Base-by-base conservation (phyloP, 2,113 vertebrate genomes). In the Carlito syrichta region DNA sequence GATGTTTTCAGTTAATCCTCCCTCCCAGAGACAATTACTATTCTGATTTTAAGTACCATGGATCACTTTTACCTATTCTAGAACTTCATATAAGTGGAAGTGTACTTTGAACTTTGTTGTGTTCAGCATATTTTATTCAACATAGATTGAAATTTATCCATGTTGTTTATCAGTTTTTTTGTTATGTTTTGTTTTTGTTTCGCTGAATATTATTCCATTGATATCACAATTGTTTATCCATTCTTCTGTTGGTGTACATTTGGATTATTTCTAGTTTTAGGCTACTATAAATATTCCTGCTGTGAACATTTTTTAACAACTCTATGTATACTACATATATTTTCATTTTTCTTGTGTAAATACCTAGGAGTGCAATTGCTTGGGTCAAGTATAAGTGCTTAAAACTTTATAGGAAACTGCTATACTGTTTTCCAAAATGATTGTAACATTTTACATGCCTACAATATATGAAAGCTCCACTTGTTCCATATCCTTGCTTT, bases 291-390 rank as follows among this genome's bases (percentile, higher is more conserved):
- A 56, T 89, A 63, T 77, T 69, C 62, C 58, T 83, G 48, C 40
- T 74, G 4, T 54, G 23, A 60, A 40, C 7, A 9, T 74, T 84
- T 96, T 85, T 85, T 30, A 76, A 63, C 7, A 73, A 8, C n/a
- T 76, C 7, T 66, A 12, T 87, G 8, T 77, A 3, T 94, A 27
- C 9, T 35, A 25, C 23, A 22, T 56, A 45, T 73, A 8, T 60
- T 87, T 94, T 87, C 56, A 78, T 78, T 96, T 96, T 71, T 94
- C 35, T 81, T 91, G 17, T 50, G 38, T 87, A 78, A 84, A 52
- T 82, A 82, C 8, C 12, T 73, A 90, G 9, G 38, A 50, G 25
- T 86, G 30, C 17, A 96, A 81, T 94, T 91, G n/a, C n/a, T 94
- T 87, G 30, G 6, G 50, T 87, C 32, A 91, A 82, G 40, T 86